These are phyloP conservation scores for Leucophenga maculata DNA, from an alignment of 2,888 invertebrate species.

Conservation along the genomic window DNA sequence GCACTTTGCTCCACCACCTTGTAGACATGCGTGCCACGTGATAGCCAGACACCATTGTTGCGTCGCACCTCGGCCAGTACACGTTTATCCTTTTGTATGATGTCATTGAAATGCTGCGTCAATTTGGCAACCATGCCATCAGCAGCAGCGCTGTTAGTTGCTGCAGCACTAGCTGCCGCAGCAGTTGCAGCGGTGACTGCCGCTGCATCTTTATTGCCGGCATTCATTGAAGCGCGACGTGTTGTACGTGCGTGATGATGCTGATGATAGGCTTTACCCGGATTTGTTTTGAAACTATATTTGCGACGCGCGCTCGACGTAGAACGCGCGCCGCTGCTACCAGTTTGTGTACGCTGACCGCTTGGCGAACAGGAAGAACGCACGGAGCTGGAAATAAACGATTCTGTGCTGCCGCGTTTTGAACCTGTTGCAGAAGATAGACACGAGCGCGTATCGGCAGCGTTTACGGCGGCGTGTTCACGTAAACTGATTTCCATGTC, in stretches of 20 bases:
- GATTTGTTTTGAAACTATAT: conserved; percentile 72
- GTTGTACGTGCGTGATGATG: conserved; percentile 53
- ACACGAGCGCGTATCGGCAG: conserved; percentile 23
- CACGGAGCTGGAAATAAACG: conserved; percentile 42
- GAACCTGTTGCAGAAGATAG: conserved; percentile 43
- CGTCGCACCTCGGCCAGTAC: conserved; percentile 75
- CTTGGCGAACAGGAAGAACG: conserved; percentile 17
- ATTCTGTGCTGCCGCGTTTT: conserved; percentile 55
- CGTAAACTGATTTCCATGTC: conserved; percentile 31
- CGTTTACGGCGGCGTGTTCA: conserved; percentile 11
- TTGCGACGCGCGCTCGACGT: conserved; percentile 55
- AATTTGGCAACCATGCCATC: conserved; percentile 77
- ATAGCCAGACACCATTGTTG: conserved; percentile 74
- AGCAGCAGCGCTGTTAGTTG: background rate
- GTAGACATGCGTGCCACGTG: conserved; percentile 70
- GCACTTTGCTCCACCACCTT: conserved; percentile 67
- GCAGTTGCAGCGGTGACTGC: background rate
- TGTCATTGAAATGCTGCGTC: conserved; percentile 80
- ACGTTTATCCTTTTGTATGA: conserved; percentile 73
- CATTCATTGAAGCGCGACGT: conserved; percentile 48
- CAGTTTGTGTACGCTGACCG: too few relatives aligned
- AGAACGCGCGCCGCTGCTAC: conserved; percentile 42
- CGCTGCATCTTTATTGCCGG: background rate
- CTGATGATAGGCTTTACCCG: conserved; percentile 56
- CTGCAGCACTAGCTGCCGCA: conserved; percentile 22